Evolutionary conservation across 2,797 vertebrate species (phyloP).

Genomic region (Nannoperca obscura): DNA sequence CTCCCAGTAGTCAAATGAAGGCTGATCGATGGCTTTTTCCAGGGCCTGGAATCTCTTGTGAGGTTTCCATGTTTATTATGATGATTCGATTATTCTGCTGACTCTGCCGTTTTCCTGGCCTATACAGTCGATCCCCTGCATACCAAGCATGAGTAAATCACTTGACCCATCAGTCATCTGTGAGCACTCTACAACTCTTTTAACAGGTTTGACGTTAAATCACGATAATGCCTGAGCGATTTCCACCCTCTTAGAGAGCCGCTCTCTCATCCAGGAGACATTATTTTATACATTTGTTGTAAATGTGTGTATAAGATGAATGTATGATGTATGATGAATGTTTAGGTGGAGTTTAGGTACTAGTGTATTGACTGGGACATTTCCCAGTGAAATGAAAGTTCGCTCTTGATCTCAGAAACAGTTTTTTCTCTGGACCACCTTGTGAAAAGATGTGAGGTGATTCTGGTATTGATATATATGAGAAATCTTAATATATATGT

Average conservation of each 20-base stretch:
- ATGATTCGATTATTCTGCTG: slow-evolving; percentile 72
- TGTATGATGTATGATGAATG: neutral
- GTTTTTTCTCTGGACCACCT: too few species aligned
- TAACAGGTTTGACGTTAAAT: slow-evolving; percentile 57
- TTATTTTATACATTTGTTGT: slow-evolving; percentile 23
- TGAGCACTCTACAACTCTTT: slow-evolving; percentile 42
- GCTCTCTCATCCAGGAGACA: slow-evolving; percentile 8
- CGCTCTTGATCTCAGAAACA: neutral
- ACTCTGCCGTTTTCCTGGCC: slow-evolving; percentile 50
- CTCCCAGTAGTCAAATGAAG: slow-evolving; percentile 71
- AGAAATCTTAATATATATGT: too few species aligned
- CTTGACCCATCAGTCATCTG: slow-evolving; percentile 55
- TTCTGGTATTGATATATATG: too few species aligned
- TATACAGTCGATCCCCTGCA: slow-evolving; percentile 31
- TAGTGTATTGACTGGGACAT: neutral
- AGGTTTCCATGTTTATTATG: slow-evolving; percentile 71
- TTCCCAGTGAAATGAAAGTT: neutral
- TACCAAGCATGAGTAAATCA: slow-evolving; percentile 59
- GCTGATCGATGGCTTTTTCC: slow-evolving; percentile 75
- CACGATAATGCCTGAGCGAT: slow-evolving; percentile 36
- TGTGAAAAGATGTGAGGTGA: too few species aligned
- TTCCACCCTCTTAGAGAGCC: slow-evolving; percentile 30
- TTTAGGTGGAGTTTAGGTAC: slow-evolving; percentile 2
- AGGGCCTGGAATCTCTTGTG: slow-evolving; percentile 58
- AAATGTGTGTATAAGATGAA: slow-evolving; percentile 4